Percentiles rank a stretch among this genome's conserved stretches.
These are phyloP conservation scores for Dysmachus trigonus DNA, from an alignment of 2,888 invertebrate genomes.

Conservation along the genomic window DNA sequence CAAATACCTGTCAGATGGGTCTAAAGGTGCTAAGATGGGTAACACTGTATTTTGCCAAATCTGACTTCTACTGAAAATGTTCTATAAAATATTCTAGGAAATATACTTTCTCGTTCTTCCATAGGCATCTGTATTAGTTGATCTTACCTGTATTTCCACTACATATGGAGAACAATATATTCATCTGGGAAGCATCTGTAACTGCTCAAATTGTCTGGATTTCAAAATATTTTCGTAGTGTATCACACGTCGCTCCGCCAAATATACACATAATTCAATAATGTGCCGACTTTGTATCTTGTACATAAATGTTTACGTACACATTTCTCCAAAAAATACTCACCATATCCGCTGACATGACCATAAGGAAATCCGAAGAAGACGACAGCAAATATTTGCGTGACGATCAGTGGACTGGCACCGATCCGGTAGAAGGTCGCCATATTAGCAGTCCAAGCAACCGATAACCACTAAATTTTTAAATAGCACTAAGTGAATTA, in stretches of 20 bases:
- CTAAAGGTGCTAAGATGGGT: too few relatives aligned
- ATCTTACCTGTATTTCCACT: too few relatives aligned
- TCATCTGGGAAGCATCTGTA: too few relatives aligned
- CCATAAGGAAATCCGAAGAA: conserved; percentile 1
- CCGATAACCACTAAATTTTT: neutral
- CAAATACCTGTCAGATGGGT: too few relatives aligned
- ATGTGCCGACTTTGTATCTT: neutral
- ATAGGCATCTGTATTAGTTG: too few relatives aligned
- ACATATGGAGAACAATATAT: too few relatives aligned
- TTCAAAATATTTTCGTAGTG: too few relatives aligned
- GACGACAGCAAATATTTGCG: neutral
- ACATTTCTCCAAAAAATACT: neutral
- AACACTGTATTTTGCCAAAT: too few relatives aligned
- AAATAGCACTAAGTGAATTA: neutral
- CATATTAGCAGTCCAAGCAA: conserved; percentile 6
- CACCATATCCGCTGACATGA: neutral
- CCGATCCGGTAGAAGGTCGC: neutral
- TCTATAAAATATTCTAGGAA: too few relatives aligned
- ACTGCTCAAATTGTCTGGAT: too few relatives aligned
- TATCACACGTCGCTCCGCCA: neutral
- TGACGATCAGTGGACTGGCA: neutral
- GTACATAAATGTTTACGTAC: neutral
- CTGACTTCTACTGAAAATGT: too few relatives aligned
- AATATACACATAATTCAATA: neutral
- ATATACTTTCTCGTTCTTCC: too few relatives aligned